phyloP scores from a whole-genome alignment of 2,888 invertebrate genomes.

The Anagyrus pseudococci region DNA sequence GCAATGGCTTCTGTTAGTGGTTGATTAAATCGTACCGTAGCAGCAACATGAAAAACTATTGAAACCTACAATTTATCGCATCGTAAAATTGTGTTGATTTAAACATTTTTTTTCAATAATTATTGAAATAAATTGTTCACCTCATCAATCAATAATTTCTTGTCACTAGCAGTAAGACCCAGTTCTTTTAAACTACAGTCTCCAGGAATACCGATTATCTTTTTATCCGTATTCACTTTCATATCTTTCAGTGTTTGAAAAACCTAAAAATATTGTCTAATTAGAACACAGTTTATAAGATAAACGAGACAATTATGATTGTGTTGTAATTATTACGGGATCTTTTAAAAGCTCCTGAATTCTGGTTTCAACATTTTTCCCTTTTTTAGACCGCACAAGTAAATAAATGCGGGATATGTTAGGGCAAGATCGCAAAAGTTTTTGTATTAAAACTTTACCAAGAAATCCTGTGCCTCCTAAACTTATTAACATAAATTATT shows the following conservation, averaged over 20 bases:
- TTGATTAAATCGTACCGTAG: conserved; percentile 79
- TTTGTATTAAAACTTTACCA: conserved; percentile 67
- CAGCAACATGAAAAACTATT: conserved; percentile 77
- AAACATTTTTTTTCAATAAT: background rate
- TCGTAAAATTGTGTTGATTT: background rate
- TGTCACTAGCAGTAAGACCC: conserved; percentile 64
- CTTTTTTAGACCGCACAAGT: conserved; percentile 66
- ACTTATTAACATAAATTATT: conserved; percentile 1
- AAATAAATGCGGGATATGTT: conserved; percentile 66
- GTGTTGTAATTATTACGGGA: conserved; percentile 62
- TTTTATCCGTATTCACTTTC: conserved; percentile 63
- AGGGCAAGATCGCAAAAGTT: conserved; percentile 67
- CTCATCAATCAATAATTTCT: conserved; percentile 62
- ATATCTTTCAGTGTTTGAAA: conserved; percentile 64
- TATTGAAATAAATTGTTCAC: conserved; percentile 55
- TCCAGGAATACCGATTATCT: conserved; percentile 67
- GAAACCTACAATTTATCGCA: conserved; percentile 44
- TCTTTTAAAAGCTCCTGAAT: conserved; percentile 69
- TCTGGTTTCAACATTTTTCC: conserved; percentile 64
- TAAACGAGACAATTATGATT: background rate
- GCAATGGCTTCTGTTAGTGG: conserved; percentile 69
- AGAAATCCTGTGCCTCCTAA: conserved; percentile 63
- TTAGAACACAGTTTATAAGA: background rate
- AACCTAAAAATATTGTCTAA: conserved; percentile 54
- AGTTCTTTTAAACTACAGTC: conserved; percentile 64